Evolutionary conservation across 2,888 invertebrate genomes (phyloP).

Genomic region (Eupeodes latifasciatus): DNA sequence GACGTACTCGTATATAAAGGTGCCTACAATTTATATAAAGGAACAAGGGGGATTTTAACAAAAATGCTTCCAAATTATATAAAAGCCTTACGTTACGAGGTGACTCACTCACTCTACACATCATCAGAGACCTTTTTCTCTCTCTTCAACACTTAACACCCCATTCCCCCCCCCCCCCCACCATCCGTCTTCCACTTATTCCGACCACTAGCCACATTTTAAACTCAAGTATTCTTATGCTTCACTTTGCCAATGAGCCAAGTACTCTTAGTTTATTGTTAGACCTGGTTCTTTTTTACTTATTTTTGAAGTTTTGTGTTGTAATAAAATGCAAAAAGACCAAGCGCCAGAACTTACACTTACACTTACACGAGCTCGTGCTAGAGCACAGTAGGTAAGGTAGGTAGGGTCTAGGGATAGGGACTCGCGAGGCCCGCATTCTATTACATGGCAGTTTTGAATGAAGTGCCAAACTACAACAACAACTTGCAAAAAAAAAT

Average conservation of each 20-base stretch:
- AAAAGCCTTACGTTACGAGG: constrained; percentile 25
- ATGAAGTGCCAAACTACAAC: constrained; percentile 60
- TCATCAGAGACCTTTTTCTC: neutral
- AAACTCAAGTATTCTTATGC: constrained; percentile 60
- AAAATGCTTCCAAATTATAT: constrained; percentile 50
- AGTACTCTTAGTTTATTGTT: constrained; percentile 48
- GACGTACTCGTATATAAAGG: neutral
- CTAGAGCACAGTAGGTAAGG: too few species aligned
- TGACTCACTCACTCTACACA: neutral
- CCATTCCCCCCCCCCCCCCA: too few species aligned
- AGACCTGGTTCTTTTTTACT: constrained; percentile 32
- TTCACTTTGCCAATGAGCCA: constrained; percentile 70
- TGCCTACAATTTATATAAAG: neutral
- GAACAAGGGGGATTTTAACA: constrained; percentile 33
- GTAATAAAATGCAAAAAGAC: constrained; percentile 39
- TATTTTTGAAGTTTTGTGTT: neutral
- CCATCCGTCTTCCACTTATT: neutral
- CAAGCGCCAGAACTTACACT: constrained; percentile 50
- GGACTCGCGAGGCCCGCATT: constrained; percentile 16
- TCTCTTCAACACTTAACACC: neutral
- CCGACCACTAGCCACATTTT: constrained; percentile 10
- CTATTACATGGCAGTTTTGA: constrained; percentile 34
- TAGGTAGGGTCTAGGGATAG: neutral
- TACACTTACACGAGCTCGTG: constrained; percentile 19
- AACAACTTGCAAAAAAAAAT: neutral